Base-by-base conservation (phyloP, 2,797 vertebrate genomes). In the Sebastes cheni region DNA sequence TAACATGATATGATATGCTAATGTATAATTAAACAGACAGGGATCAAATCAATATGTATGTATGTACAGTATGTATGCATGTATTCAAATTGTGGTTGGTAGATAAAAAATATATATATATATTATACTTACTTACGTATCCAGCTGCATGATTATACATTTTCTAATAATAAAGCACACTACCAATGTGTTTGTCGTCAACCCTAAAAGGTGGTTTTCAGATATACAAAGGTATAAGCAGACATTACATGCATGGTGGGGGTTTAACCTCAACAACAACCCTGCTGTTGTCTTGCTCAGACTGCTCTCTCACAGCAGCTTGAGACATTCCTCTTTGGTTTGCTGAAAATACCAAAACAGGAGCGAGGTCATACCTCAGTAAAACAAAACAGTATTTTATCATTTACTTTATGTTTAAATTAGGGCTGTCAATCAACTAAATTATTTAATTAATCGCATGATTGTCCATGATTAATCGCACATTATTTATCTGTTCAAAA, bases 241-340 rank as follows among this genome's bases (percentile, higher is more conserved):
- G 42, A 27, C 25, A 58, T 46, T 6, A 54, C n/a, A 16, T 62
- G 11, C 42, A 0, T 46, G 42, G 42, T 46, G 42, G 42, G 18
- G 50, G 32, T 20, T 75, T 20, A n/a, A 12, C 23, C 62, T 67
- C 34, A 52, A 55, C 39, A 42, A 25, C 65, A 42, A 59, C 54
- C 56, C 67, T 29, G 65, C 74, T 70, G 87, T 64, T 69, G 81
- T 83, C 46, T 79, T 32, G 32, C 30, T 80, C 72, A 22, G 67
- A 23, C 67, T 78, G 83, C 70, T n/a, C 75, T 77, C 70, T 90
- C 65, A 61, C 89, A 71, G 55, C 12, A 75, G 71, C 75, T 3
- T 55, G 91, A 66, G 60, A 95, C 78, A 95, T 95, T 95, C 93
- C 93, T 86, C 93, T 84, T 60, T 39, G 73, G 72, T 79, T 62